Conservation (phyloP, 2,888 invertebrate species). For the Escarpia spicata region DNA sequence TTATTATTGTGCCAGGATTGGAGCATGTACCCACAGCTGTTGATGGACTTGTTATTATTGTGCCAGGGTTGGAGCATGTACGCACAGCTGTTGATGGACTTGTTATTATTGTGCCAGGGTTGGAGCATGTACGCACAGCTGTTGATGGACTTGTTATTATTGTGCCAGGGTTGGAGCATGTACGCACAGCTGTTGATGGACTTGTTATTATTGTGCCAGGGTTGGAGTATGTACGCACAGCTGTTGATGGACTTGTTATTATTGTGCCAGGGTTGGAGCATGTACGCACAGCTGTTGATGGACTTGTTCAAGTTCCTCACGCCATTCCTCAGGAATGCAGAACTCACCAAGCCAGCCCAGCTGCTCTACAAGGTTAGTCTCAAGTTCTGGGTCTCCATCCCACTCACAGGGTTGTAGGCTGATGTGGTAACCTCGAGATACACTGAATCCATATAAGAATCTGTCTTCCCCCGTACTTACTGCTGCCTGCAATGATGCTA, state of each 20-base stretch:
- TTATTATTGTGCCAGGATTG: too few species aligned
- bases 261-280: constrained; percentile 82
- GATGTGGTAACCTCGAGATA: too few species aligned
- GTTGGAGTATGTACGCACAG: constrained; percentile 97
- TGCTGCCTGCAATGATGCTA: too few species aligned
- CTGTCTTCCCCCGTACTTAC: too few species aligned
- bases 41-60: constrained; percentile 96
- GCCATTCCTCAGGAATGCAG: constrained; percentile 96
- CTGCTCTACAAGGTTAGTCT: constrained; percentile 87
- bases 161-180: too few species aligned
- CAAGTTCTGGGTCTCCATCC: background rate
- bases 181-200: too few species aligned
- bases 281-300: constrained; percentile 94
- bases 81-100: too few species aligned
- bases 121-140: constrained; percentile 98
- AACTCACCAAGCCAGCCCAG: constrained; percentile 92
- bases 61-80: too few species aligned
- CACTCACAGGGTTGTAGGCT: background rate
- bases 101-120: too few species aligned
- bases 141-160: constrained; percentile 93
- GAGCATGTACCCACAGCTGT: constrained; percentile 95
- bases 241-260: constrained; percentile 92
- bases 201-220: too few species aligned
- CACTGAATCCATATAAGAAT: too few species aligned
- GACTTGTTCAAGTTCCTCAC: constrained; percentile 96